A percentile compares a stretch with the other conserved stretches of the same genome.
Evolutionary conservation across 2,888 invertebrate species (phyloP).

Genomic region (Plagodis dolabraria): DNA sequence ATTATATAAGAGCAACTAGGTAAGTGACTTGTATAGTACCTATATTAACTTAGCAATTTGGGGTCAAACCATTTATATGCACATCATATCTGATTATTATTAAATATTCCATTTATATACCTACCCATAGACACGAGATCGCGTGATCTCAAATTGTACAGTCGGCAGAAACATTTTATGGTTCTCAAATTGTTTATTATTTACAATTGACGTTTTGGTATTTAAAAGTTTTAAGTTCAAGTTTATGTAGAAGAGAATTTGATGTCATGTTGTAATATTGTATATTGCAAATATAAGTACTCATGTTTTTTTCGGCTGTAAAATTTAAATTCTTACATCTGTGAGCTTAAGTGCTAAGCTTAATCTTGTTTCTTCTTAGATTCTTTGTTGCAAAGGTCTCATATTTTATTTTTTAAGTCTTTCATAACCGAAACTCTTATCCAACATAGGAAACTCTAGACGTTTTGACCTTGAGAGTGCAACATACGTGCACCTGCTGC

Average conservation of each 20-base stretch:
- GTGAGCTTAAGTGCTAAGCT: too few species aligned
- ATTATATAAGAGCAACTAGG: too few species aligned
- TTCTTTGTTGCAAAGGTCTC: too few species aligned
- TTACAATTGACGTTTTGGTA: conserved; percentile 11
- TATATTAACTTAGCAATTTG: neutral
- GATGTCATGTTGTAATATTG: neutral
- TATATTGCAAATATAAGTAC: neutral
- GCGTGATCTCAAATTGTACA: conserved; percentile 17
- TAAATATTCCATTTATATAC: conserved; percentile 8
- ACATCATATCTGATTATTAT: conserved; percentile 23
- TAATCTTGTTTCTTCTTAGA: too few species aligned
- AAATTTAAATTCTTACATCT: too few species aligned
- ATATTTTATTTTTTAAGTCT: too few species aligned
- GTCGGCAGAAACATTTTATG: conserved; percentile 16
- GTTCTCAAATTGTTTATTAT: conserved; percentile 5
- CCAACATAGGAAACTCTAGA: too few species aligned
- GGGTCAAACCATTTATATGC: conserved; percentile 27
- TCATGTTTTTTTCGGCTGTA: too few species aligned
- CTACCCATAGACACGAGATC: conserved; percentile 15
- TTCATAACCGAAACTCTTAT: too few species aligned
- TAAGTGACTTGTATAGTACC: too few species aligned
- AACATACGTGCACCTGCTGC: too few species aligned
- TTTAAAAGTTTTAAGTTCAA: conserved; percentile 5
- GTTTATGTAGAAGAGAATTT: conserved; percentile 1
- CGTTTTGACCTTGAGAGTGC: too few species aligned